These are phyloP conservation scores for Xestoiulus laeticollis DNA, from an alignment of 2,888 invertebrate genomes.

Conservation along the genomic window DNA sequence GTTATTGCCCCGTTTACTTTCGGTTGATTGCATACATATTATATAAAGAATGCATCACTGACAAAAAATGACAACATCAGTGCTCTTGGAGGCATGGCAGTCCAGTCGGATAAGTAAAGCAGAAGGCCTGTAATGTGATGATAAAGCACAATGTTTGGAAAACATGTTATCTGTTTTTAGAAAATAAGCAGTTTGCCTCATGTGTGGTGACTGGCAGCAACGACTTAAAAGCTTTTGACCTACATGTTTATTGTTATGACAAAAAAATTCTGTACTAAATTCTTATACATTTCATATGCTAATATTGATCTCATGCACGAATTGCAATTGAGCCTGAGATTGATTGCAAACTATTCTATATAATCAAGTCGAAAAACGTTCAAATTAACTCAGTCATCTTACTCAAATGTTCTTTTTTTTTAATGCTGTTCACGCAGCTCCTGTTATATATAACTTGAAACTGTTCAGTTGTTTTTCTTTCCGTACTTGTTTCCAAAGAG, in stretches of 20 bases:
- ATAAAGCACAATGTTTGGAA: background rate
- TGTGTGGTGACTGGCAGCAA: background rate
- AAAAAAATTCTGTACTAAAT: background rate
- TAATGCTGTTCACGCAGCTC: no score
- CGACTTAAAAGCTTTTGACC: background rate
- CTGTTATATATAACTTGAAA: no score
- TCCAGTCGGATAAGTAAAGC: background rate
- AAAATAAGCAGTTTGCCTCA: background rate
- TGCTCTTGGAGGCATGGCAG: background rate
- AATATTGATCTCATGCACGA: no score
- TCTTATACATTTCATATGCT: background rate
- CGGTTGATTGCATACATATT: background rate
- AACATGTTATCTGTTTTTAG: background rate
- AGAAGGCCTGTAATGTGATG: background rate
- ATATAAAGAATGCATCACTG: background rate
- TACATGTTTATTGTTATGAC: background rate
- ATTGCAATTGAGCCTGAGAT: no score
- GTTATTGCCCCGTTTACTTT: background rate
- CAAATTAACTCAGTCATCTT: no score
- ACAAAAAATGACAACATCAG: slow-evolving; percentile 29
- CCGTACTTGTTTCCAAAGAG: no score
- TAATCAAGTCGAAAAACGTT: no score
- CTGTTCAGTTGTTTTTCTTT: no score
- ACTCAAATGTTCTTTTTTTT: no score
- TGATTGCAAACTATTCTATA: no score